phyloP scores from a whole-genome alignment of 2,113 vertebrate species.

The Noctilio leporinus region DNA sequence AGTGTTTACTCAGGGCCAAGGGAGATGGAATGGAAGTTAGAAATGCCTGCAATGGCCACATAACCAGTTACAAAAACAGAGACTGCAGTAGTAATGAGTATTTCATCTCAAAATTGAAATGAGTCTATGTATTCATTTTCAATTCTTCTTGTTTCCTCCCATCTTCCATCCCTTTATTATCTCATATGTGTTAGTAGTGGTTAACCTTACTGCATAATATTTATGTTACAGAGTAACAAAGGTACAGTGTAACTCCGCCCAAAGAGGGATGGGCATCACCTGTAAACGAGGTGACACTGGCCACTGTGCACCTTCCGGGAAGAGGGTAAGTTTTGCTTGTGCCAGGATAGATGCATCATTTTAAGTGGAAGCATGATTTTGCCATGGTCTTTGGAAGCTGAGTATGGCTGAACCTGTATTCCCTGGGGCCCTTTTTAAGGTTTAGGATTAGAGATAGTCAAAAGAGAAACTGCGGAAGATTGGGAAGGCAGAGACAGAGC shows the following conservation, averaged over 20 bases:
- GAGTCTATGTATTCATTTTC: not conserved
- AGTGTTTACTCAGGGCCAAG: not conserved
- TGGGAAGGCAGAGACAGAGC: not conserved
- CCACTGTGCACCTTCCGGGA: not conserved
- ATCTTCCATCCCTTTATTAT: not conserved
- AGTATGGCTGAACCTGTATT: not conserved
- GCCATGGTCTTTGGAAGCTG: not conserved
- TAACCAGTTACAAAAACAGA: not conserved
- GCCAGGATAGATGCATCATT: not conserved
- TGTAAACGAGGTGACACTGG: not conserved
- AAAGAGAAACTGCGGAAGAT: not conserved
- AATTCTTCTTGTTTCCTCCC: not conserved
- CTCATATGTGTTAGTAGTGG: not conserved
- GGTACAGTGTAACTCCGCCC: not conserved
- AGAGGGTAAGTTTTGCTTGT: not conserved
- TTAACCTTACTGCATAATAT: not conserved
- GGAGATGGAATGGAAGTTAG: not conserved
- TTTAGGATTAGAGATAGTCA: not conserved
- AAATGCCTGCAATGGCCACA: not conserved
- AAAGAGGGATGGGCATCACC: not conserved
- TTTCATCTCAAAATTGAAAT: not conserved
- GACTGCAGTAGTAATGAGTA: not conserved
- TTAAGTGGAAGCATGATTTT: not conserved
- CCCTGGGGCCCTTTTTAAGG: not conserved
- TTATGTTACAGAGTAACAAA: not conserved